These are phyloP conservation scores for Glaucomys volans DNA, from an alignment of 2,113 vertebrate genomes.

Conservation along the genomic window DNA sequence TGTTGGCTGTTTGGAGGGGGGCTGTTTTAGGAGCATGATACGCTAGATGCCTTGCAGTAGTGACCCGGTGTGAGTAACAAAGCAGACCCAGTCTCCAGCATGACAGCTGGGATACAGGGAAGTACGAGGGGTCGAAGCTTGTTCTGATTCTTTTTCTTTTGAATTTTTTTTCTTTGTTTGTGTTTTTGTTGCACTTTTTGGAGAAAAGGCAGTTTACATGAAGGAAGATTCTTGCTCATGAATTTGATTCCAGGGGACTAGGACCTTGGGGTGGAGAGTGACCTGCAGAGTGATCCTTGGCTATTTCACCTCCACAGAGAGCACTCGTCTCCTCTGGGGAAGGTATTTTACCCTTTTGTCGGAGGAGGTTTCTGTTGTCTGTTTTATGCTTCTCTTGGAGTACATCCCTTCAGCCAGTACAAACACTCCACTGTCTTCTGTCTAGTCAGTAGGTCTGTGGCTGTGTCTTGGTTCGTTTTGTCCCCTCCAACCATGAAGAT, in stretches of 20 bases:
- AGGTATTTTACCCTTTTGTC: background rate
- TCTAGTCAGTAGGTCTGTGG: background rate
- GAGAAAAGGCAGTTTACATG: background rate
- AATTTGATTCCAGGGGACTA: background rate
- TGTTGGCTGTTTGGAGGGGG: background rate
- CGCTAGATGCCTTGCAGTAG: accelerated
- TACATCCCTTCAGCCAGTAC: too few relatives aligned
- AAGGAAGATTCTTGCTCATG: background rate
- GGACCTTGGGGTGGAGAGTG: background rate
- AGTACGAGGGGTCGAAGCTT: background rate
- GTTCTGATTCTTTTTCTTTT: background rate
- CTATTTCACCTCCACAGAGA: too few relatives aligned
- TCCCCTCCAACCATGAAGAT: background rate
- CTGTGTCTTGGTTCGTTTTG: background rate
- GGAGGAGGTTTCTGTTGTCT: too few relatives aligned
- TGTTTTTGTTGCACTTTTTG: background rate
- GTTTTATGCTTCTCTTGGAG: background rate
- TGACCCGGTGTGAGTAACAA: accelerated
- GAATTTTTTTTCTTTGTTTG: background rate
- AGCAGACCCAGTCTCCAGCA: background rate
- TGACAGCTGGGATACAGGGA: background rate
- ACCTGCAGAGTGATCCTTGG: background rate
- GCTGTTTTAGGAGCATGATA: accelerated
- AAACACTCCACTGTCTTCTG: background rate
- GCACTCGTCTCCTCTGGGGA: background rate